Conservation (phyloP, 2,797 vertebrate species). For the Vultur gryphus region DNA sequence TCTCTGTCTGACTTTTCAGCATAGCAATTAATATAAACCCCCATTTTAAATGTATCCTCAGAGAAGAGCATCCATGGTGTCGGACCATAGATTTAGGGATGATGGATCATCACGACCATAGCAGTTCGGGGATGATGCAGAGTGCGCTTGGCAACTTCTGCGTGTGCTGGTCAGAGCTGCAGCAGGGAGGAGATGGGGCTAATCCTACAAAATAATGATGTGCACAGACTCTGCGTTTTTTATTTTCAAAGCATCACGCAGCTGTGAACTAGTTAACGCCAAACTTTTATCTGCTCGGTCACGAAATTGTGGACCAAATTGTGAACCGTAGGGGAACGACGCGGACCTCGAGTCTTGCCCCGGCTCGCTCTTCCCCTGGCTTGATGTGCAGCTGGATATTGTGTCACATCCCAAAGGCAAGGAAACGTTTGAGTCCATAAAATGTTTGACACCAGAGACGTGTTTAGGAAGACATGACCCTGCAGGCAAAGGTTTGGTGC, state of each 20-base stretch:
- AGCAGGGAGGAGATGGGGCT: neutral
- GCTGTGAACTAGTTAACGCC: neutral
- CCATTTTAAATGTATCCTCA: neutral
- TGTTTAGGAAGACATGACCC: neutral
- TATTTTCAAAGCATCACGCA: neutral
- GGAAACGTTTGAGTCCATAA: neutral
- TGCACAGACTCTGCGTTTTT: neutral
- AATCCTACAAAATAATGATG: fast-evolving
- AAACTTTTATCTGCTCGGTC: neutral
- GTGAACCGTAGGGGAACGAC: fast-evolving
- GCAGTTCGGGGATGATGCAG: neutral
- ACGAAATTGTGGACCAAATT: neutral
- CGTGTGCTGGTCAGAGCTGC: neutral
- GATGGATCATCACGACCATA: fast-evolving
- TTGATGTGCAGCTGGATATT: neutral
- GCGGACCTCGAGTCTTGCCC: neutral
- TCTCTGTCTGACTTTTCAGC: neutral
- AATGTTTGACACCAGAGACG: neutral
- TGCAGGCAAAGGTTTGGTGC: neutral
- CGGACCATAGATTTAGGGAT: fast-evolving
- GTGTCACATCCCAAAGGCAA: neutral
- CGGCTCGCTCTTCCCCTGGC: neutral
- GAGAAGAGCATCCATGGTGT: neutral
- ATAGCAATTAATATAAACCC: neutral
- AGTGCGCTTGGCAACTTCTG: neutral